phyloP scores from a whole-genome alignment of 2,888 invertebrate genomes.

The Synanthedon vespiformis region DNA sequence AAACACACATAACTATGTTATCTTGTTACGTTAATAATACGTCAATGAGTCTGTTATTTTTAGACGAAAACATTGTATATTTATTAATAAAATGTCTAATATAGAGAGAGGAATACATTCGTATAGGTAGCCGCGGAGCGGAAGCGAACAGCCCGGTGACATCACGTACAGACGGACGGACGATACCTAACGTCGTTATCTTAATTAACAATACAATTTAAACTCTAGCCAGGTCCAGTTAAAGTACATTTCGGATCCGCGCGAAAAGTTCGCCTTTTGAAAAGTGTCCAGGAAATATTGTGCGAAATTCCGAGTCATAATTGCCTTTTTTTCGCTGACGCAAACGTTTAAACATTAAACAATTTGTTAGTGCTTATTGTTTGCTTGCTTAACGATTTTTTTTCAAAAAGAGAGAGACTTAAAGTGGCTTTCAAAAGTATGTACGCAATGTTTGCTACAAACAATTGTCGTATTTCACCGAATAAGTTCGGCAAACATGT shows the following conservation, averaged over 20 bases:
- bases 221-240: neutral
- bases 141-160: slow-evolving; percentile 21
- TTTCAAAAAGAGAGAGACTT: neutral
- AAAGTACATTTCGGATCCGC: neutral
- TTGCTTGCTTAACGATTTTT: neutral
- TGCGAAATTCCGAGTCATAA: neutral
- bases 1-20: neutral
- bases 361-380: neutral
- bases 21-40: neutral
- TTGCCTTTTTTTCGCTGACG: neutral
- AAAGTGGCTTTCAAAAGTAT: neutral
- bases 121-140: slow-evolving; percentile 18
- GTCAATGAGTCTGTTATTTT: neutral
- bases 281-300: neutral
- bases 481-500: slow-evolving; percentile 11
- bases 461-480: neutral
- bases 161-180: slow-evolving; percentile 16
- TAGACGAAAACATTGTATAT: neutral
- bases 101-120: slow-evolving; percentile 1
- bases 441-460: slow-evolving; percentile 1
- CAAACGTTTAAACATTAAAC: neutral
- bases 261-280: neutral
- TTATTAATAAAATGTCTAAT: neutral
- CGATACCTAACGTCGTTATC: neutral
- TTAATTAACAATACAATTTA: neutral